These are phyloP conservation scores for Dolichallabes microphthalmus DNA, from an alignment of 2,113 vertebrate genomes.

Conservation along the genomic window DNA sequence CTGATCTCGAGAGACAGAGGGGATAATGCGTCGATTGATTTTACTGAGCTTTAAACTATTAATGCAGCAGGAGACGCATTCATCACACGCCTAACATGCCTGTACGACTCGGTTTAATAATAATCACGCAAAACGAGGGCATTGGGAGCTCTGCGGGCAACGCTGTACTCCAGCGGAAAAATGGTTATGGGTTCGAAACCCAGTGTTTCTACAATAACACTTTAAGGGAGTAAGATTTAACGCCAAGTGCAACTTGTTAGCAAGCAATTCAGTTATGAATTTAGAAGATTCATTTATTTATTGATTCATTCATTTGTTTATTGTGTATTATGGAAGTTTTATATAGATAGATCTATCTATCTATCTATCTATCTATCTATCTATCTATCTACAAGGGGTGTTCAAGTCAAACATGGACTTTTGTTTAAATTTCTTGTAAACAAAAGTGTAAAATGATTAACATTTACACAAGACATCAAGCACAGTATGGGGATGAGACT, in stretches of 20 bases:
- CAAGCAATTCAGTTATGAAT: neutral
- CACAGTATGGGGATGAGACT: too few relatives aligned
- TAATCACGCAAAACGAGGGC: slow-evolving; percentile 32
- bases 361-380: neutral
- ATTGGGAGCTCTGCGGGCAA: neutral
- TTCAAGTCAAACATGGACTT: too few relatives aligned
- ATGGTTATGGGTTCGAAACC: slow-evolving; percentile 1
- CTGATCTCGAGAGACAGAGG: slow-evolving; percentile 61
- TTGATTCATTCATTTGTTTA: neutral
- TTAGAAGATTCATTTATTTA: neutral
- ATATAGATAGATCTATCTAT: neutral
- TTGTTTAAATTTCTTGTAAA: too few relatives aligned
- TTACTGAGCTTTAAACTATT: slow-evolving; percentile 62
- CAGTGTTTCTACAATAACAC: neutral
- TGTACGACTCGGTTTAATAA: slow-evolving; percentile 33
- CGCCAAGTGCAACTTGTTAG: neutral
- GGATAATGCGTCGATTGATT: slow-evolving; percentile 69
- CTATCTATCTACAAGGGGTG: neutral
- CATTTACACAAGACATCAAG: too few relatives aligned
- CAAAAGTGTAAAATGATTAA: too few relatives aligned
- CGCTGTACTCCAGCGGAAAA: neutral
- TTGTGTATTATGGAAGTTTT: neutral
- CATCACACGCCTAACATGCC: slow-evolving; percentile 18
- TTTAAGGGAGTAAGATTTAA: neutral
- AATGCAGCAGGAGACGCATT: slow-evolving; percentile 47